Evolutionary conservation across 2,888 invertebrate species (phyloP), one percentile per base, ranked within the genome.

Genomic region (Coelopa pilipes): DNA sequence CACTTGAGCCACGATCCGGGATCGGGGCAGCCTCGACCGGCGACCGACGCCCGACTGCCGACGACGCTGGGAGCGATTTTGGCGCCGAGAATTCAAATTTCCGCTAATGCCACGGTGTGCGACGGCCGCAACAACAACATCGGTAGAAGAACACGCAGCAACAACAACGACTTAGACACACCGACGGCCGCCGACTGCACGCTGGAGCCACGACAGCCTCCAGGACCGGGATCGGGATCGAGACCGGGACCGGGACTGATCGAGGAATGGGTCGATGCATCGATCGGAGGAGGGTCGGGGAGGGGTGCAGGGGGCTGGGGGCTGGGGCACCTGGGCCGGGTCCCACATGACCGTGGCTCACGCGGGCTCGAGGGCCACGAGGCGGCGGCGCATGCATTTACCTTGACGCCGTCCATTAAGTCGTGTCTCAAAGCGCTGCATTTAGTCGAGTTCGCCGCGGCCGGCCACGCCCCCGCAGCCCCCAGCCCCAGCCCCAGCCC

Each of bases 21-120:
- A 3, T 7, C 13, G 53, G n/a, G n/a, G n/a, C n/a, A n/a, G n/a
- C n/a, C n/a, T n/a, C n/a, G n/a, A n/a, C n/a, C n/a, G n/a, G n/a
- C n/a, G n/a, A n/a, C n/a, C n/a, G n/a, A n/a, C 53, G 3, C 53
- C 53, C 13, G 13, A n/a, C 53, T 53, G 3, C 10, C n/a, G n/a
- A 59, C 45, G 45, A 34, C 57, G 76, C 76, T 76, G 70, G 67
- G 34, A 76, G 76, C 78, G 72, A 17, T 75, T 77, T 76, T 78
- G 78, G 78, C 78, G 78, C 78, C 78, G 76, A 69, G 60, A 72
- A 70, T 60, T 76, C 11, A 74, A 71, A 74, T 67, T 71, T 73
- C 62, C 74, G 74, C 72, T 75, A 76, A 76, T 70, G 53, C 17
- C 21, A 67, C 50, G 46, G 62, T 73, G 67, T 62, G 68, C 50